Base-by-base conservation (phyloP, 2,888 invertebrate species). In the Luperina nickerlii region DNA sequence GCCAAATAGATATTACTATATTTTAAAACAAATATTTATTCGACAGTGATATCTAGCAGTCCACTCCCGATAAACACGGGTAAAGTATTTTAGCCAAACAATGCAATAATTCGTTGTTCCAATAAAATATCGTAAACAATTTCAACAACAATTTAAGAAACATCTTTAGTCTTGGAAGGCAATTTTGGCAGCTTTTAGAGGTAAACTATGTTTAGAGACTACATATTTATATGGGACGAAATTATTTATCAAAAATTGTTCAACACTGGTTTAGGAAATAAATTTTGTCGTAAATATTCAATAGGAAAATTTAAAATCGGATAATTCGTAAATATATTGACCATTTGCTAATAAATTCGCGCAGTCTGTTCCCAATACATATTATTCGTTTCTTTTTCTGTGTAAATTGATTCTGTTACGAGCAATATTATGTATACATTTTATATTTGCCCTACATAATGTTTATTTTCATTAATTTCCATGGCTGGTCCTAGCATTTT, bases 271-370 rank as follows among this genome's bases (percentile, higher is more conserved):
- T 81, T 74, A 81, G 66, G 78, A 82, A 80, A 72, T 84, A 73
- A 83, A 79, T 69, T 60, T 84, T 68, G 78, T 76, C 15, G 54
- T 68, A 81, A 77, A 70, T 78, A 81, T 81, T 82, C 71, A 81
- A 82, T 84, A 89, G 75, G 73, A 84, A 76, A 79, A 71, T 85
- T 82, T 78, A 54, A 76, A 83, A 87, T 80, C 70, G 77, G 79
- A 48, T 81, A 79, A 74, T 86, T 86, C 75, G 85, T 89, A 88
- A 83, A 89, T 88, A 87, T 87, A 88, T 87, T 87, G 88, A 88
- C 82, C 83, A 78, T 87, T 84, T 82, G 81, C 88, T 94, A 93
- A 89, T 94, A 94, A 94, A 94, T 94, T 94, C 94, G 92, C 89
- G 88, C 86, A 81, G 81, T 90, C 89, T 94, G 93, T 90, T 94